Conservation (phyloP, 2,797 vertebrate genomes). For the Argyrosomus regius region DNA sequence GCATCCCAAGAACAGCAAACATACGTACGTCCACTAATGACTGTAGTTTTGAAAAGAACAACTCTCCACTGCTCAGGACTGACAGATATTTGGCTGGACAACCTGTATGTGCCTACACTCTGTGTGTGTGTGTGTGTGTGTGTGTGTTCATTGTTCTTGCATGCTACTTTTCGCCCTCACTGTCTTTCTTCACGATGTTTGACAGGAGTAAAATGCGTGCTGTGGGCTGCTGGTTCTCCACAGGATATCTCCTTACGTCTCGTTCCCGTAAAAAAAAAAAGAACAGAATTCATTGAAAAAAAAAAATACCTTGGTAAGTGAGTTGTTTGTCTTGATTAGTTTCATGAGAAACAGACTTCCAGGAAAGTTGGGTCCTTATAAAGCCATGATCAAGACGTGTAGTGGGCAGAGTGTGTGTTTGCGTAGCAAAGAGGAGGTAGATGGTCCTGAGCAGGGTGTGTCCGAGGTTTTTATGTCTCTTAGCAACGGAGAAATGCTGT, state of each 20-base stretch:
- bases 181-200: slow-evolving; percentile 7
- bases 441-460: neutral
- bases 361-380: slow-evolving; percentile 20
- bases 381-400: slow-evolving; percentile 2
- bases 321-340: slow-evolving; percentile 45
- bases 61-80: slow-evolving; percentile 4
- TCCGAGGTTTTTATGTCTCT: neutral
- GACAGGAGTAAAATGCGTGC: slow-evolving; percentile 25
- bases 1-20: slow-evolving; percentile 50
- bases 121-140: slow-evolving; percentile 16
- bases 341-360: slow-evolving; percentile 36
- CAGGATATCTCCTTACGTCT: slow-evolving; percentile 40
- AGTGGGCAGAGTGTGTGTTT: neutral
- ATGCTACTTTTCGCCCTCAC: slow-evolving; percentile 9
- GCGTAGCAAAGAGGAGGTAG: neutral
- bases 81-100: slow-evolving; percentile 62
- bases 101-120: slow-evolving; percentile 13
- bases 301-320: neutral
- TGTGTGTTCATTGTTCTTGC: slow-evolving; percentile 12
- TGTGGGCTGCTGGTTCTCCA: slow-evolving; percentile 43
- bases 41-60: slow-evolving; percentile 15
- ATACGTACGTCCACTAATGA: slow-evolving; percentile 32
- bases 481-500: neutral
- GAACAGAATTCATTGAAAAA: neutral
- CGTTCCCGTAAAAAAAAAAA: slow-evolving; percentile 19